Evolutionary conservation across 2,888 invertebrate species (phyloP).

Genomic region (Spilarctia lutea): DNA sequence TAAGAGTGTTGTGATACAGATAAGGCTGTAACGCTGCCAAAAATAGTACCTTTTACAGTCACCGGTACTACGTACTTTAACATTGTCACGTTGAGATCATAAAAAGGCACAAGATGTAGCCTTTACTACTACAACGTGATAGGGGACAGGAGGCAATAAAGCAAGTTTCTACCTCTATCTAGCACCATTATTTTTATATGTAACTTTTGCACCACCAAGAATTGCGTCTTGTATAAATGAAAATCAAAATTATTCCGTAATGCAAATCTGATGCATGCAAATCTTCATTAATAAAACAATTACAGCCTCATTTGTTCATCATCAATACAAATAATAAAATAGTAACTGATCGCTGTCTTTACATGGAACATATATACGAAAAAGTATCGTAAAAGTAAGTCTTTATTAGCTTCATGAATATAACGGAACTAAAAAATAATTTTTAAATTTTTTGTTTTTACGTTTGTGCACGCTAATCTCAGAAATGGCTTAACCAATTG

Average conservation of each 20-base stretch:
- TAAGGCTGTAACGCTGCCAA: constrained; percentile 19
- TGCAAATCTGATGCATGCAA: not conserved
- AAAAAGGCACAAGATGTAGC: constrained; percentile 33
- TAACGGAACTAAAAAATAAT: no score
- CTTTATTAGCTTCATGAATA: no score
- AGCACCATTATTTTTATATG: constrained; percentile 21
- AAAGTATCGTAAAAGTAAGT: no score
- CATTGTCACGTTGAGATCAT: constrained; percentile 38
- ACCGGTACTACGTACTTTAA: constrained; percentile 32
- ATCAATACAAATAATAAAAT: no score
- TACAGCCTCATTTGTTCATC: no score
- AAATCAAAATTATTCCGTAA: not conserved
- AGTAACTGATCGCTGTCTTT: no score
- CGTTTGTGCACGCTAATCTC: no score
- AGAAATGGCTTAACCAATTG: no score
- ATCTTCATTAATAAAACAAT: not conserved
- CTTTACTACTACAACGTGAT: constrained; percentile 43
- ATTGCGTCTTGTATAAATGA: not conserved
- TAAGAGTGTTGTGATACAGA: constrained; percentile 4
- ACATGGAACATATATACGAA: no score
- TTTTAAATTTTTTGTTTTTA: no score
- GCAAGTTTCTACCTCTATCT: constrained; percentile 22
- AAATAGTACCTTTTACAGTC: constrained; percentile 27
- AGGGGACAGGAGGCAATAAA: constrained; percentile 42
- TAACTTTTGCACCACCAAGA: not conserved